Conservation (phyloP, 2,797 vertebrate genomes). For the Oophaga sylvatica region DNA sequence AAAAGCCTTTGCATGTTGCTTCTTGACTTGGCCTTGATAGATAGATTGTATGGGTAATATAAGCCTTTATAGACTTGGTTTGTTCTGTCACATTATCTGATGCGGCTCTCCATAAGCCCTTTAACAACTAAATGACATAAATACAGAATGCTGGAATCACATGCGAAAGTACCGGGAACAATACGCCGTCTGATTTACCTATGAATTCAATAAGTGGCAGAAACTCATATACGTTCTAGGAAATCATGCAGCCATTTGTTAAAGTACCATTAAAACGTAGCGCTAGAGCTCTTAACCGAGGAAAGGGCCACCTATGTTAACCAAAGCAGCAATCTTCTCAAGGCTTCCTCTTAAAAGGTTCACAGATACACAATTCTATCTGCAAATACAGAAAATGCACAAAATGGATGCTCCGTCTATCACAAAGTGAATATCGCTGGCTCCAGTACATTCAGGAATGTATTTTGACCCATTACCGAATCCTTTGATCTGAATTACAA, state of each 20-base stretch:
- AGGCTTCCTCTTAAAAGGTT: constrained; percentile 46
- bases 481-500: constrained; percentile 9
- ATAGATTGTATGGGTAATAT: constrained; percentile 26
- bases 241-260: constrained; percentile 32
- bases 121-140: constrained; percentile 2
- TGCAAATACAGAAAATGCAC: neutral
- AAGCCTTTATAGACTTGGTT: neutral
- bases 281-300: constrained; percentile 8
- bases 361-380: constrained; percentile 16
- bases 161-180: constrained; percentile 18
- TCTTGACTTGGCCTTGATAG: constrained; percentile 39
- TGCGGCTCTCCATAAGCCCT: constrained; percentile 5
- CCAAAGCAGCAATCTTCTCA: constrained; percentile 42
- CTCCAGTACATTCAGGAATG: neutral
- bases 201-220: constrained; percentile 16
- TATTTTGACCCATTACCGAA: neutral
- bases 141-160: neutral
- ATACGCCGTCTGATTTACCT: neutral
- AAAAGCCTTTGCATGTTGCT: constrained; percentile 45
- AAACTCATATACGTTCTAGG: neutral
- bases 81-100: constrained; percentile 11
- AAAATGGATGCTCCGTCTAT: neutral
- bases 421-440: neutral
- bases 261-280: constrained; percentile 49
- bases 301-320: constrained; percentile 37